These are phyloP conservation scores for Chrysopilus asiliformis DNA, from an alignment of 2,888 invertebrate genomes.

Conservation along the genomic window DNA sequence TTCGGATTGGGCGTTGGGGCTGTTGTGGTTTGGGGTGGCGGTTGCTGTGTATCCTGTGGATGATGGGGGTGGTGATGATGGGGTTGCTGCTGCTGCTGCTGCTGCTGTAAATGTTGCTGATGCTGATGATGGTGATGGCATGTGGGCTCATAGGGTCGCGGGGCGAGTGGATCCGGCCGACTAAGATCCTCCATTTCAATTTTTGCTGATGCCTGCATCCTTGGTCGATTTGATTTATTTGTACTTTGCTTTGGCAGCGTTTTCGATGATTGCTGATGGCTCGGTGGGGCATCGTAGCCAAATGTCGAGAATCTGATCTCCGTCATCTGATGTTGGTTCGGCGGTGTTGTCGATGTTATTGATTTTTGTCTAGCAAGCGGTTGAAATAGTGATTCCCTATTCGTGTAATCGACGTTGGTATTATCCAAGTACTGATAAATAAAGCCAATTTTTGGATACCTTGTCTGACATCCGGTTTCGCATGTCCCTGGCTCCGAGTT, in stretches of 20 bases:
- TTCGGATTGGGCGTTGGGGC: too few relatives aligned
- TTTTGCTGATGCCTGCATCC: conserved; percentile 19
- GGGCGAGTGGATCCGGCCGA: conserved; percentile 6
- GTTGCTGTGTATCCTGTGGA: conserved; percentile 6
- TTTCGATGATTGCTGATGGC: conserved; percentile 9
- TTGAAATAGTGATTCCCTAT: conserved; percentile 32
- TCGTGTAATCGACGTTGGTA: too few relatives aligned
- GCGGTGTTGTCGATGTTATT: conserved; percentile 25
- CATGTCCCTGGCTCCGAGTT: conserved; percentile 42
- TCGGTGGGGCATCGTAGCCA: conserved; percentile 27
- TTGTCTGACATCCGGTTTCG: conserved; percentile 69
- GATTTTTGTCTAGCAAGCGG: conserved; percentile 31
- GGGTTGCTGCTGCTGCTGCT: conserved; percentile 2
- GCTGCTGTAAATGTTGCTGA: conserved; percentile 2
- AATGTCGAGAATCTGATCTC: conserved; percentile 34
- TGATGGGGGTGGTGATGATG: conserved; percentile 8
- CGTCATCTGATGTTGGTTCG: conserved; percentile 20
- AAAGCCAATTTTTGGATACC: conserved; percentile 55
- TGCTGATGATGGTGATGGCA: conserved; percentile 20
- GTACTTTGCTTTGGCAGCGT: conserved; percentile 23
- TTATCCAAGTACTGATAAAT: too few relatives aligned
- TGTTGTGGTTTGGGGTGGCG: conserved; percentile 6
- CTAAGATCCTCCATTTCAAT: conserved; percentile 27
- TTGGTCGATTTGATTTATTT: conserved; percentile 11
- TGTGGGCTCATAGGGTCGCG: conserved; percentile 8